phyloP scores from a whole-genome alignment of 2,797 vertebrate species.

The Moxostoma hubbsi region DNA sequence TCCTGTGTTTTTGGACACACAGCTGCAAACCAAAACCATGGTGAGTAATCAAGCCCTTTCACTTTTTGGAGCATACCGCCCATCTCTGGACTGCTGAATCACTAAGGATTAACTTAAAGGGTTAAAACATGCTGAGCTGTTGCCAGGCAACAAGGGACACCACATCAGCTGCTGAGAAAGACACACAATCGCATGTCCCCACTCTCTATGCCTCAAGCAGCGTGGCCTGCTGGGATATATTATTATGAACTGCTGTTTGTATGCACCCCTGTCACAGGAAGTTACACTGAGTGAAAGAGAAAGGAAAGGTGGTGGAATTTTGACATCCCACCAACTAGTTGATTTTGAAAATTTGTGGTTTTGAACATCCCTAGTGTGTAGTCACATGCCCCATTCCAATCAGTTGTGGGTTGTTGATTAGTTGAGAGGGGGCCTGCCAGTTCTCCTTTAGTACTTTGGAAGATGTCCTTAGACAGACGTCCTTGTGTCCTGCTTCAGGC shows the following conservation, averaged over 20 bases:
- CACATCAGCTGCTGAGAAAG: constrained; percentile 41
- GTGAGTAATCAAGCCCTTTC: constrained; percentile 34
- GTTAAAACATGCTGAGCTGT: constrained; percentile 71
- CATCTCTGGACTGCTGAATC: constrained; percentile 43
- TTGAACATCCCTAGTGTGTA: too few species aligned
- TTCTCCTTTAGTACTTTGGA: constrained; percentile 31
- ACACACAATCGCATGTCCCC: constrained; percentile 41
- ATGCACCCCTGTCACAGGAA: background rate
- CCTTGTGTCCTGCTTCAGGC: constrained; percentile 52
- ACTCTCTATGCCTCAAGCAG: constrained; percentile 31
- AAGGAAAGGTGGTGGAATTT: too few species aligned
- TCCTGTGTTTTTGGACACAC: background rate
- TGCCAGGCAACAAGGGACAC: constrained; percentile 78
- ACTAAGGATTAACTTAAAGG: constrained; percentile 52
- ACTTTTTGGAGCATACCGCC: background rate
- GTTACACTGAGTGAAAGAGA: too few species aligned
- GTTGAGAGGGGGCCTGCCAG: background rate
- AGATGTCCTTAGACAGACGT: constrained; percentile 40
- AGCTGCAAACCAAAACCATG: background rate
- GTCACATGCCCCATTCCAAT: too few species aligned
- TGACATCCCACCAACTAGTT: too few species aligned
- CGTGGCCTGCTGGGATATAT: constrained; percentile 35
- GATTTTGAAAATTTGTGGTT: too few species aligned
- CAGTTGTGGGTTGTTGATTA: background rate
- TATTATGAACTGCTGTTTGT: constrained; percentile 12